Evolutionary conservation across 2,797 vertebrate genomes (phyloP).

Genomic region (Paguma larvata): DNA sequence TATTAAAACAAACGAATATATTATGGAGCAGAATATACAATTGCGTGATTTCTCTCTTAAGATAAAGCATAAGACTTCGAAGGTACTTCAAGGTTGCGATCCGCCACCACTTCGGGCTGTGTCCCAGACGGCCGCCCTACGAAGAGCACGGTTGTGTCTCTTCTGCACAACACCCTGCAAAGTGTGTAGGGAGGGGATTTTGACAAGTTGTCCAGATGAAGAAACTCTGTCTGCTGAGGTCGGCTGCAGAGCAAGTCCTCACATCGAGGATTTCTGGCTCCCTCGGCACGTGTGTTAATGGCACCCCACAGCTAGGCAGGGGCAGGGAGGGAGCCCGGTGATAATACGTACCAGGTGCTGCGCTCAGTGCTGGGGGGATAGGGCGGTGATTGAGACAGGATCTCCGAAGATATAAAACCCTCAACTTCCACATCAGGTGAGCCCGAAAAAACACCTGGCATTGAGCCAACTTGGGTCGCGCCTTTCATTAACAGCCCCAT

Average conservation of each 20-base stretch:
- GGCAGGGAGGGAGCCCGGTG: fast-evolving
- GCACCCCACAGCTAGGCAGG: fast-evolving
- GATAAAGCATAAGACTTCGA: slow-evolving; percentile 44
- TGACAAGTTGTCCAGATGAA: not conserved
- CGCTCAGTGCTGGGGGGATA: not conserved
- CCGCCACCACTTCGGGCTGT: not conserved
- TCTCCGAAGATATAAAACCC: not conserved
- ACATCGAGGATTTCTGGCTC: not conserved
- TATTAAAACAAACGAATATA: slow-evolving; percentile 62
- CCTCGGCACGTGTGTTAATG: fast-evolving
- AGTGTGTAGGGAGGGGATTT: not conserved
- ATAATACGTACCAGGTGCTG: fast-evolving
- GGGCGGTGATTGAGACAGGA: fast-evolving
- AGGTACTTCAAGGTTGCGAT: slow-evolving; percentile 45
- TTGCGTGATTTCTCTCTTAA: not conserved
- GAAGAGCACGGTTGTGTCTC: not conserved
- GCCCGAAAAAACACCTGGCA: not conserved
- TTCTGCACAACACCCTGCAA: not conserved
- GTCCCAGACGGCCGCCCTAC: not conserved
- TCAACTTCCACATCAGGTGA: not conserved
- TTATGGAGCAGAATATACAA: slow-evolving; percentile 28
- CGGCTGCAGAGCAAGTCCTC: not conserved
- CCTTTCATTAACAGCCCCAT: not conserved
- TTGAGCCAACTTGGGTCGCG: not conserved
- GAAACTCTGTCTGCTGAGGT: not conserved